Conservation (phyloP, 1,140 invertebrate genomes). For the Thrips palmi region DNA sequence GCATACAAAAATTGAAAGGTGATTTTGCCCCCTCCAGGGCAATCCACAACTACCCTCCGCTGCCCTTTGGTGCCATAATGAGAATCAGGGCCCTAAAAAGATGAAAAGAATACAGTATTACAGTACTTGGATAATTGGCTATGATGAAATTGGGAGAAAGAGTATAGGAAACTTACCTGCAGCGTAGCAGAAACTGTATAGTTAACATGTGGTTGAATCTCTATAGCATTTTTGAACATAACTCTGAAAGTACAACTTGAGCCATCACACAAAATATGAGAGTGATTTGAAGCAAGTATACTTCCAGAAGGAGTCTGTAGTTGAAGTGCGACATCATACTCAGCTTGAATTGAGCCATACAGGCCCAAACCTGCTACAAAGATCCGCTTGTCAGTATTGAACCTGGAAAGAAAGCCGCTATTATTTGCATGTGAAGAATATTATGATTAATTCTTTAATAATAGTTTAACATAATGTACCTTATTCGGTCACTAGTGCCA, state of each 20-base stretch:
- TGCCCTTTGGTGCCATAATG: constrained; percentile 74
- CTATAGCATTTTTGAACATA: constrained; percentile 78
- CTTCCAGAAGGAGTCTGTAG: constrained; percentile 58
- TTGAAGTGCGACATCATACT: constrained; percentile 64
- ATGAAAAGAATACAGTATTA: constrained; percentile 2
- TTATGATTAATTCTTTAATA: background rate
- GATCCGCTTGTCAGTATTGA: constrained; percentile 64
- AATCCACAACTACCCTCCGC: constrained; percentile 55
- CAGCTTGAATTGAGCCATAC: constrained; percentile 70
- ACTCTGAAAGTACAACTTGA: constrained; percentile 64
- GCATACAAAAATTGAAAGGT: constrained; percentile 75
- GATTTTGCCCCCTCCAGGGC: constrained; percentile 48
- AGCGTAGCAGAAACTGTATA: constrained; percentile 71
- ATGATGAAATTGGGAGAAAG: background rate
- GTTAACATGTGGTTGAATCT: constrained; percentile 58
- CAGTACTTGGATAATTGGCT: background rate
- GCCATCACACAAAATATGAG: constrained; percentile 63
- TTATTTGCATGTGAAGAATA: constrained; percentile 3
- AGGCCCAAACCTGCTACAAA: constrained; percentile 77
- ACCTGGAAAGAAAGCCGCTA: constrained; percentile 30
- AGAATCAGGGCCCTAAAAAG: constrained; percentile 63
- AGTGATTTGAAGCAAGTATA: constrained; percentile 57
- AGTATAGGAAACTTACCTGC: constrained; percentile 39
- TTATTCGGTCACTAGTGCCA: constrained; percentile 67
- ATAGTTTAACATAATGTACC: constrained; percentile 24